Evolutionary conservation across 2,797 vertebrate species (phyloP).

Genomic region (Squalus acanthias): DNA sequence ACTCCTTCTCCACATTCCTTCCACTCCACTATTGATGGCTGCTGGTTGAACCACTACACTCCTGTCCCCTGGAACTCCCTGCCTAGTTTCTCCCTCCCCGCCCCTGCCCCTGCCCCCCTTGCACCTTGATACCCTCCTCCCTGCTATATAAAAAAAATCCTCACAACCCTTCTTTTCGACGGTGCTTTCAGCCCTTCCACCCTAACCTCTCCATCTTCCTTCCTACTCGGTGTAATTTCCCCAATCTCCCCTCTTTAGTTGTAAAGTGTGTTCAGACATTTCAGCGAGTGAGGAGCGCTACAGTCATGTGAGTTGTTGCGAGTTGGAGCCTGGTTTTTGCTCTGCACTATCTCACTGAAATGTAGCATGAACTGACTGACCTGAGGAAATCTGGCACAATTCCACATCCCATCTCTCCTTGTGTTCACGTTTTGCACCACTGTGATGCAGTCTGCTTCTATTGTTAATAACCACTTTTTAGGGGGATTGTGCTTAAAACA

Average conservation of each 20-base stretch:
- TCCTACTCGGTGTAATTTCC: neutral
- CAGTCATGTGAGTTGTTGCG: neutral
- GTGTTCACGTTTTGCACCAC: neutral
- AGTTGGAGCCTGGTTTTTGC: neutral
- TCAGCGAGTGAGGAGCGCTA: neutral
- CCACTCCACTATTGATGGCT: neutral
- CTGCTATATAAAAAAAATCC: neutral
- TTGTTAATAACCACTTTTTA: neutral
- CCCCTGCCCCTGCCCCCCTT: too few relatives aligned
- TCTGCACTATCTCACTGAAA: too few relatives aligned
- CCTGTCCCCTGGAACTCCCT: neutral
- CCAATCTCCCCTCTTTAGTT: neutral
- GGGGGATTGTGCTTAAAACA: neutral
- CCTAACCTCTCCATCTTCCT: neutral
- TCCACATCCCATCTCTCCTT: neutral
- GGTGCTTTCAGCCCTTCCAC: neutral
- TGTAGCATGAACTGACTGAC: neutral
- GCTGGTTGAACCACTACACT: neutral
- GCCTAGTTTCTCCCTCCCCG: neutral
- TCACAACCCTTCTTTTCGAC: neutral
- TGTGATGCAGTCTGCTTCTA: neutral
- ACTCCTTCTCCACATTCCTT: neutral
- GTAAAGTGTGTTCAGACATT: neutral
- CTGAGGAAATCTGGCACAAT: neutral
- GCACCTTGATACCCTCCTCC: neutral